Base-by-base conservation (phyloP, 2,888 invertebrate species). In the Perithous albicinctus region DNA sequence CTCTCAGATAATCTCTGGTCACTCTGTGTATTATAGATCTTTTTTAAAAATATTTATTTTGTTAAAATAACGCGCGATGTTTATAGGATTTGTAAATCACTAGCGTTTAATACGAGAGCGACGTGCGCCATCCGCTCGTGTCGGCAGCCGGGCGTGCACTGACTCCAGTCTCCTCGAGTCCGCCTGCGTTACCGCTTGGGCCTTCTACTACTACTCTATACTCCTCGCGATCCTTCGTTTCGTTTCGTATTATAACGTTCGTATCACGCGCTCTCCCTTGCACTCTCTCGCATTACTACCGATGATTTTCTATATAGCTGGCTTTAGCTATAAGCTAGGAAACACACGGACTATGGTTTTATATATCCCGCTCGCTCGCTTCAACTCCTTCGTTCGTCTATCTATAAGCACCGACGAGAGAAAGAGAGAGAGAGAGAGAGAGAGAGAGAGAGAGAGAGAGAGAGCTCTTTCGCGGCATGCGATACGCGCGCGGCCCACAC, bases 91-190 rank as follows among this genome's bases (percentile, higher is more conserved):
- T 84, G 85, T 74, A 86, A n/a, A 86, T 87, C 86, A 89, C 87
- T 86, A 86, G 85, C 80, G 82, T 86, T 83, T 78, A 85, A 84
- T 75, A 85, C 84, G 87, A 85, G 86, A 88, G 86, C 80, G 85
- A 87, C 88, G 88, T 88, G 87, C 89, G 82, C 91, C 91, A 89
- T 91, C 91, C 92, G 88, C 90, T 92, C 91, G 90, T 90, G 90
- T 92, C 90, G 91, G 90, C 92, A 91, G 92, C 91, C 92, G 91
- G 91, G 92, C 92, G 91, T 91, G 91, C 92, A 92, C 92, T 92
- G 92, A 87, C 89, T 88, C 77, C 66, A 56, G 69, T 74, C 83
- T 77, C 64, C 48, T 51, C 70, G 75, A 59, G 74, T 66, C 46
- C 70, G 64, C 78, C n/a, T 56, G 77, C 73, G 54, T 56, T 70